Evolutionary conservation across 2,888 invertebrate species (phyloP), one percentile per base, ranked within the genome.

Genomic region (Siphlonurus alternatus): DNA sequence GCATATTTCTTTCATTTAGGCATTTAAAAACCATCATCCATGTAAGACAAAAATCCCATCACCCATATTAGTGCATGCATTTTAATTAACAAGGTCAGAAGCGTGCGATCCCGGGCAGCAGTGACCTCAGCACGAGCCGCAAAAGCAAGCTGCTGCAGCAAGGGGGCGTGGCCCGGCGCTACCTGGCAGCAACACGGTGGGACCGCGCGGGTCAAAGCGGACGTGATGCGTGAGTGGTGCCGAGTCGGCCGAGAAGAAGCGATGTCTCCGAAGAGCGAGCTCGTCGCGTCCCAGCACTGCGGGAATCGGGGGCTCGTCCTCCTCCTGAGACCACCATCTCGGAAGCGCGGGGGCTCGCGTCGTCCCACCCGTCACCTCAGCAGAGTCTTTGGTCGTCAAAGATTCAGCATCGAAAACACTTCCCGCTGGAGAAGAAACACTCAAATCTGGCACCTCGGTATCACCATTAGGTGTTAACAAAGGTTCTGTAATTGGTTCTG

Each of bases 191-290:
- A 38, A 38, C 67, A 86, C 80, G 68, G 81, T 77, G 59, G 86
- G 85, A 67, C 86, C 85, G 61, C 87, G 79, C 22, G 87, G 87
- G 75, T 87, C 86, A 76, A 87, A 87, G 67, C 85, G 81, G 69
- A 88, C 87, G 70, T 85, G 83, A 76, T 88, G 88, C 73, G 86
- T 86, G 63, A 83, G 82, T 63, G 86, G 84, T 69, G 84, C 85
- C 71, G 85, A 83, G 59, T 87, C 85, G 69, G 87, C 89, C 63
- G 88, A 86, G 76, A 88, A 88, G 75, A 89, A 85, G 70, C 88
- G 80, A 74, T 88, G 88, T 65, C 88, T 80, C 67, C 87, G 80
- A 70, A 89, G 75, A 67, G 88, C 89, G 69, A 89, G 76, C 73
- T 89, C 88, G 75, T 89, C 89, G 65, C 86, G 82, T 64, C 88